phyloP scores from a whole-genome alignment of 2,797 vertebrate genomes.

The Enteromius trimaculatus region DNA sequence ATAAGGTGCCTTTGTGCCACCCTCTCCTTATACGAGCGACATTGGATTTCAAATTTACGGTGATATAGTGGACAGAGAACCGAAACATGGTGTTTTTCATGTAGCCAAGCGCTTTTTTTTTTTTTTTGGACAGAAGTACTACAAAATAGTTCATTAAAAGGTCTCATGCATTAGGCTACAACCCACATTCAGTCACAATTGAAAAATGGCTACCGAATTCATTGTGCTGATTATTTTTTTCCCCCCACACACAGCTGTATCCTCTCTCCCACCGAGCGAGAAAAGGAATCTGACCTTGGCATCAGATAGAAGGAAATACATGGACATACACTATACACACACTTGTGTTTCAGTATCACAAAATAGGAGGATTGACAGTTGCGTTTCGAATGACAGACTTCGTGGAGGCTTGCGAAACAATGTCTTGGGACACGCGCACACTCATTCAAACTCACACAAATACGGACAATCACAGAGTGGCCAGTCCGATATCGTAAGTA shows the following conservation, averaged over 20 bases:
- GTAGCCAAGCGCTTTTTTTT: slow-evolving; percentile 22
- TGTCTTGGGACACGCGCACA: slow-evolving; percentile 58
- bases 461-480: slow-evolving; percentile 54
- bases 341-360: slow-evolving; percentile 39
- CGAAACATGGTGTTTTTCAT: slow-evolving; percentile 8
- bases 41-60: slow-evolving; percentile 11
- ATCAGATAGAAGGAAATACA: slow-evolving; percentile 54
- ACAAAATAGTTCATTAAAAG: slow-evolving; percentile 57
- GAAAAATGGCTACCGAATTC: slow-evolving; percentile 53
- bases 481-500: slow-evolving; percentile 60
- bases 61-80: background rate
- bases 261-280: slow-evolving; percentile 26
- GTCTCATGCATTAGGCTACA: slow-evolving; percentile 58
- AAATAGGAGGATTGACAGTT: slow-evolving; percentile 58
- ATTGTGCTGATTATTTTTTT: slow-evolving; percentile 50
- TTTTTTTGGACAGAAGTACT: slow-evolving; percentile 49
- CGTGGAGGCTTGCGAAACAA: slow-evolving; percentile 45
- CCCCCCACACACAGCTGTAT: slow-evolving; percentile 6
- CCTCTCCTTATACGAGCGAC: slow-evolving; percentile 29
- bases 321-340: slow-evolving; percentile 49
- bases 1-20: slow-evolving; percentile 59
- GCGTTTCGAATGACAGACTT: slow-evolving; percentile 60
- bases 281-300: slow-evolving; percentile 54
- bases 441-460: slow-evolving; percentile 48
- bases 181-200: slow-evolving; percentile 47